Evolutionary conservation across 2,113 vertebrate genomes (phyloP), one percentile per base, ranked within the genome.

Genomic region (Anguilla japonica): DNA sequence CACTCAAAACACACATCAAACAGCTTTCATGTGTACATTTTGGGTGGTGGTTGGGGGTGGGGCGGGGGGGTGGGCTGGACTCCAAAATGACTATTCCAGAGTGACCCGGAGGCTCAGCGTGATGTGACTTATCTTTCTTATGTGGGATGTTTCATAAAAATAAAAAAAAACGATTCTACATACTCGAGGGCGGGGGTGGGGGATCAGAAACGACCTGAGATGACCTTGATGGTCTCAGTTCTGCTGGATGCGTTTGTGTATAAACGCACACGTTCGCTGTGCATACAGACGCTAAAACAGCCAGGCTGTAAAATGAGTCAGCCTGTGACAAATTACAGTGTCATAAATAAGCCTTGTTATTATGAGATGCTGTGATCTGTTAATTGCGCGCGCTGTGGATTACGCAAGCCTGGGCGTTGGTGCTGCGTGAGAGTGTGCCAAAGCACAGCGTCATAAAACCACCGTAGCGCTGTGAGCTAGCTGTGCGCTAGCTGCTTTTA

Each of bases 1-100:
- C 95, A 95, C 92, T 95, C 93, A 92, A 53, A 92, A 94, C 71
- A 95, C 94, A 95, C 95, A 96, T 96, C 94, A 95, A 95, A 96
- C 93, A 91, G 89, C 89, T 88, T 53, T 88, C 89, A 91, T 91
- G 92, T 95, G 93, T 90, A 89, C 94, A 93, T 92, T 93, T 92
- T 94, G 90, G 89, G 92, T 93, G 88, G 90, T 88, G 92, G 91
- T 3, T 3, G 60, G 22, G 1, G 4, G 89, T 92, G 93, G 88
- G 90, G 89, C 92, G 91, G 91, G 91, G 94, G 92, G 92, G 93
- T 88, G 90, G 89, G 43, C 43, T 46, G 43, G 43, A 46, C 92
- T 89, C 92, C 91, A 91, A 95, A 94, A 96, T 94, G 50, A 89
- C 92, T 95, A 94, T 95, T 94, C 93, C 95, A 95, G 95, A 93